A percentile compares a stretch with the other conserved stretches of the same genome.
These are phyloP conservation scores for Archivesica marissinica DNA, from an alignment of 1,140 invertebrate species.

Conservation along the genomic window DNA sequence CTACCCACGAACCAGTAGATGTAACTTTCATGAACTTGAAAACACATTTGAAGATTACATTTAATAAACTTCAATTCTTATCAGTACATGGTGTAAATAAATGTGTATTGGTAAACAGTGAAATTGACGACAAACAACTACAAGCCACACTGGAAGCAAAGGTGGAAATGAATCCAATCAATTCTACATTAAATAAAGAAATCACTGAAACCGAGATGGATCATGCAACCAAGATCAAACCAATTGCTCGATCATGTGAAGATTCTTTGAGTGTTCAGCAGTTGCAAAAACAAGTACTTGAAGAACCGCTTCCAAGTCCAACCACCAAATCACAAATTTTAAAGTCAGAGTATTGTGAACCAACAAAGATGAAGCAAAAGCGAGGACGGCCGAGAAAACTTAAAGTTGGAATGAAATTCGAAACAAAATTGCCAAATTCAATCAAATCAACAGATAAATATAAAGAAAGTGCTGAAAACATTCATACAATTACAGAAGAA, in stretches of 20 bases:
- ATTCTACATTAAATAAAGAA: too few species aligned
- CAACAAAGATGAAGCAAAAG: constrained; percentile 38
- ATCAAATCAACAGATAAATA: background rate
- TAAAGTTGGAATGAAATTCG: background rate
- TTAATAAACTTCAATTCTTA: background rate
- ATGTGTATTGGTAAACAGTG: constrained; percentile 7
- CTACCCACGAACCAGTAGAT: background rate
- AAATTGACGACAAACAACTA: background rate
- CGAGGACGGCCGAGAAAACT: constrained; percentile 44
- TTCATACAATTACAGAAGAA: background rate
- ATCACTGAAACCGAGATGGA: too few species aligned
- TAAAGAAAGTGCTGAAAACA: background rate
- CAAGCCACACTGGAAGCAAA: background rate
- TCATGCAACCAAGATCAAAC: too few species aligned
- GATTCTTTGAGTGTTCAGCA: too few species aligned
- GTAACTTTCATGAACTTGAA: background rate
- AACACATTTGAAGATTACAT: background rate
- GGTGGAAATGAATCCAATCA: too few species aligned
- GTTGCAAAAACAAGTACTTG: too few species aligned
- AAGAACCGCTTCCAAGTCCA: background rate
- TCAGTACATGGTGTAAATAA: background rate
- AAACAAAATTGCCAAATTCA: background rate
- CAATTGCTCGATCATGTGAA: too few species aligned
- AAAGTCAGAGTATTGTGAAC: too few species aligned
- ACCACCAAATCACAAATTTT: background rate